Evolutionary conservation across 64 coral and sea anemone species (phyloP).

Genomic region (Stylophora pistillata): DNA sequence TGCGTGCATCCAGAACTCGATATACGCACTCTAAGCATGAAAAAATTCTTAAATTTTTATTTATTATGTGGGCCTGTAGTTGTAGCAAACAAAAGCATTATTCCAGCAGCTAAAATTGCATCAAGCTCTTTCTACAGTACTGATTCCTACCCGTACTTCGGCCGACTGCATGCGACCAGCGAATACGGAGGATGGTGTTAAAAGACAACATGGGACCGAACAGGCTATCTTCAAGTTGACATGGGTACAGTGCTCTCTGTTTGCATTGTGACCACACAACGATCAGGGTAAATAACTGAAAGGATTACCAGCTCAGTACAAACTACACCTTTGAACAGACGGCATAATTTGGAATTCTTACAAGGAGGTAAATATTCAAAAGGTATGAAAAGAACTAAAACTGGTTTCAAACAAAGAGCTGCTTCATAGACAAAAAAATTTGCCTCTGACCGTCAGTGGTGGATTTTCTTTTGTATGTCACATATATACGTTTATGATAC

Average conservation of each 20-base stretch:
- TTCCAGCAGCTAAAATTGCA: not conserved
- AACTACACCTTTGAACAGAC: constrained; percentile 11
- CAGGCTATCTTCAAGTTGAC: constrained; percentile 53
- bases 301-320: constrained; percentile 45
- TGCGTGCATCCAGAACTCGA: too few relatives aligned
- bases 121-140: not conserved
- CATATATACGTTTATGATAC: too few relatives aligned
- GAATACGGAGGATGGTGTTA: not conserved
- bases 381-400: not conserved
- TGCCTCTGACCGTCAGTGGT: too few relatives aligned
- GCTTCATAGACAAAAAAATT: not conserved
- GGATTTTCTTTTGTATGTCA: too few relatives aligned
- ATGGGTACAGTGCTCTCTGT: constrained; percentile 16
- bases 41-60: not conserved
- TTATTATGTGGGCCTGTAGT: not conserved
- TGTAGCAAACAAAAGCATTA: not conserved
- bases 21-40: too few relatives aligned
- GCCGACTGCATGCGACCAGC: not conserved
- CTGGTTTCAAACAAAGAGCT: not conserved
- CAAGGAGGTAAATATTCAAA: constrained; percentile 4
- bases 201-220: not conserved
- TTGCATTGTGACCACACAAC: constrained; percentile 55
- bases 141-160: not conserved
- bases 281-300: not conserved
- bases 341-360: constrained; percentile 8